Conservation (phyloP, 2,888 invertebrate genomes). For the Gnatocerus cornutus region DNA sequence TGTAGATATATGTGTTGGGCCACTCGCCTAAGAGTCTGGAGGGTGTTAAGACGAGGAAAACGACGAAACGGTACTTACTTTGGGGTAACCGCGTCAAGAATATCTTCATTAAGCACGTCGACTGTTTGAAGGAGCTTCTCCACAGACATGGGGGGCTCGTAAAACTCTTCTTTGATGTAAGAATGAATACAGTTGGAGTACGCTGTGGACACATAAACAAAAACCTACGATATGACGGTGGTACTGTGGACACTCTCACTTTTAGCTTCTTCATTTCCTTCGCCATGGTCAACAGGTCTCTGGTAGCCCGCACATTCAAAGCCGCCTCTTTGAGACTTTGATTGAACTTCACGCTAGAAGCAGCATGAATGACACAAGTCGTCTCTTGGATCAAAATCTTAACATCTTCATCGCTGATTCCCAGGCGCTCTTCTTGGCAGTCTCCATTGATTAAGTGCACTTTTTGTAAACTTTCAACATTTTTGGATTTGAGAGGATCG, state of each 20-base stretch:
- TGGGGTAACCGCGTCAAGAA: constrained; percentile 8
- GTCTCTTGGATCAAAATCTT: constrained; percentile 2
- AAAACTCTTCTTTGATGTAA: constrained; percentile 64
- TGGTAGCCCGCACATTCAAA: constrained; percentile 80
- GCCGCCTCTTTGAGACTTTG: constrained; percentile 79
- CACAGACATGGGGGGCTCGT: constrained; percentile 3
- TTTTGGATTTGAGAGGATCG: constrained; percentile 7
- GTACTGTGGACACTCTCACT: constrained; percentile 7
- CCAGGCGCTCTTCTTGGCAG: constrained; percentile 6
- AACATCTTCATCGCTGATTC: constrained; percentile 13
- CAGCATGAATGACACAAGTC: constrained; percentile 76
- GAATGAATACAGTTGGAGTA: constrained; percentile 76
- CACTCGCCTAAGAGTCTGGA: constrained; percentile 71
- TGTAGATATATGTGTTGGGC: constrained; percentile 84
- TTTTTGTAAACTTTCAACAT: background rate
- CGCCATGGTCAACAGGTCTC: constrained; percentile 78
- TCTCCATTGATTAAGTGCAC: constrained; percentile 21
- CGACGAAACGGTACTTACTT: constrained; percentile 8
- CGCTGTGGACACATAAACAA: constrained; percentile 79
- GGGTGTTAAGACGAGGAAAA: background rate
- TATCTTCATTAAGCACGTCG: background rate
- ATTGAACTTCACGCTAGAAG: constrained; percentile 83
- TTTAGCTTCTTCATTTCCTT: constrained; percentile 46
- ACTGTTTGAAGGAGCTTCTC: background rate
- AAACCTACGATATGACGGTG: constrained; percentile 65